Conservation (phyloP, 1,140 invertebrate genomes). For the Araneus ventricosus region DNA sequence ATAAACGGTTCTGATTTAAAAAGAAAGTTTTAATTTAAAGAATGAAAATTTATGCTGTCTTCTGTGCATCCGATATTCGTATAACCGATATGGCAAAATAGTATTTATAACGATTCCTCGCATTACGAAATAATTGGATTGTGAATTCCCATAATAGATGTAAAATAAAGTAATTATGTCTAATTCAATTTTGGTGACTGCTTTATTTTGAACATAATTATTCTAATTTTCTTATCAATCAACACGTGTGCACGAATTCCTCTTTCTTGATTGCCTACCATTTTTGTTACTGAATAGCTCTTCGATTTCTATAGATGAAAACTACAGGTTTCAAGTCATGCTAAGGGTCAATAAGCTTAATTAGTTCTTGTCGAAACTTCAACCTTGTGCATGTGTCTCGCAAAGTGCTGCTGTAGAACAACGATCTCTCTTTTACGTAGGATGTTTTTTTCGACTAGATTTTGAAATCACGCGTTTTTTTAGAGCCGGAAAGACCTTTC, state of each 20-base stretch:
- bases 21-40: too few relatives aligned
- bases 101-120: too few relatives aligned
- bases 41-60: too few relatives aligned
- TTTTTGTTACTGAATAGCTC: neutral
- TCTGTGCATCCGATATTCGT: too few relatives aligned
- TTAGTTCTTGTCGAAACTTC: constrained; percentile 15
- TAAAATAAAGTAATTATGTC: too few relatives aligned
- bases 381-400: neutral
- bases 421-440: neutral
- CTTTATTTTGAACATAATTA: neutral
- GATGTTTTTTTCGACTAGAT: neutral
- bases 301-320: neutral
- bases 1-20: too few relatives aligned
- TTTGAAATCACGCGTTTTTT: neutral
- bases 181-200: neutral
- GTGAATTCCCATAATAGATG: too few relatives aligned
- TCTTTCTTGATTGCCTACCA: neutral
- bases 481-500: neutral
- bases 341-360: constrained; percentile 29
- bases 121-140: too few relatives aligned
- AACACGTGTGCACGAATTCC: neutral
- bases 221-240: neutral
- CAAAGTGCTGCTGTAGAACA: neutral
- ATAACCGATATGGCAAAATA: too few relatives aligned
- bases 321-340: neutral